Conservation (phyloP, 2,888 invertebrate genomes). For the Cetonia aurata region DNA sequence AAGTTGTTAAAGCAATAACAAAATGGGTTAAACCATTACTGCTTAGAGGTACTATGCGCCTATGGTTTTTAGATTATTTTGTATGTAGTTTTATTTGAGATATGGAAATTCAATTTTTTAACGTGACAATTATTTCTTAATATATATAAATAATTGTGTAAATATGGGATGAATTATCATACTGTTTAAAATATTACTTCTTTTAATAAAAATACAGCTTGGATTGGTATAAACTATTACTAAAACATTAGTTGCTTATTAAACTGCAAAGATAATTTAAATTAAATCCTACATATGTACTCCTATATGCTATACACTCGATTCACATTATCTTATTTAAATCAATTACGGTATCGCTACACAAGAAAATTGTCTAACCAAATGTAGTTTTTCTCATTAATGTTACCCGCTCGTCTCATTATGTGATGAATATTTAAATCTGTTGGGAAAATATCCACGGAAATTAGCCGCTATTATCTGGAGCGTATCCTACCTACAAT, state of each 20-base stretch:
- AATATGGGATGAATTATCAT: no score
- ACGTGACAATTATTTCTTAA: no score
- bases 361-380: constrained; percentile 31
- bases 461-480: constrained; percentile 34
- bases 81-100: no score
- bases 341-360: constrained; percentile 20
- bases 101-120: no score
- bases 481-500: constrained; percentile 26
- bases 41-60: no score
- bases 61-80: no score
- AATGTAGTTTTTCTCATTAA: constrained; percentile 39
- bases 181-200: no score
- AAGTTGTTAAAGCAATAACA: no score
- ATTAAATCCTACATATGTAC: not conserved
- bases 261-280: not conserved
- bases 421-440: constrained; percentile 34
- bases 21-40: no score
- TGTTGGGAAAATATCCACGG: constrained; percentile 27
- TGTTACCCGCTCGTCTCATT: constrained; percentile 16
- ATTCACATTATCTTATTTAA: not conserved
- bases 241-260: no score
- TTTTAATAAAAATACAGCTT: not conserved
- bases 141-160: no score
- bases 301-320: not conserved
- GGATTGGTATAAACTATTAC: no score